Conservation (phyloP, 2,113 vertebrate species). For the Plecotus auritus region DNA sequence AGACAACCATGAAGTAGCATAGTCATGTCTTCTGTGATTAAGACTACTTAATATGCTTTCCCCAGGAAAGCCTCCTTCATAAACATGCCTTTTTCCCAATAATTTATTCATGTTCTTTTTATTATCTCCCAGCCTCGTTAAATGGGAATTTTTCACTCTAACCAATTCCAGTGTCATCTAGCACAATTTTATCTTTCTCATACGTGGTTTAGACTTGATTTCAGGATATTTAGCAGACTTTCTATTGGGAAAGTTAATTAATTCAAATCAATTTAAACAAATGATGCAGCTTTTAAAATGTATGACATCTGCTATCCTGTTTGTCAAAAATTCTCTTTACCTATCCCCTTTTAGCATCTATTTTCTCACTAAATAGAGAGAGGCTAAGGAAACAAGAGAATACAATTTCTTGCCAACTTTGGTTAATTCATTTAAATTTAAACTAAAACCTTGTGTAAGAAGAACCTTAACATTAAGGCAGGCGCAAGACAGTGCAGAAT, state of each 20-base stretch:
- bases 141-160: not conserved
- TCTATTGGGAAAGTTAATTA: constrained; percentile 26
- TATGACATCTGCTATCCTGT: not conserved
- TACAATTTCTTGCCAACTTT: not conserved
- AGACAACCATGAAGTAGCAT: constrained; percentile 51
- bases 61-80: not conserved
- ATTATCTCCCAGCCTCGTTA: not conserved
- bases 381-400: not conserved
- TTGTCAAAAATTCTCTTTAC: not conserved
- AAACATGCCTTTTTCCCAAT: not conserved
- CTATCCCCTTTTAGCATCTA: not conserved
- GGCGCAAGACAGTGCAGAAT: not conserved
- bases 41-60: constrained; percentile 34
- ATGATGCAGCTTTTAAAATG: not conserved
- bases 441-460: constrained; percentile 15
- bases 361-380: constrained; percentile 35
- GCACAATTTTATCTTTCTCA: not conserved
- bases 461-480: not conserved
- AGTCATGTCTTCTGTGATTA: constrained; percentile 55
- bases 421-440: constrained; percentile 22
- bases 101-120: too few relatives aligned
- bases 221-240: constrained; percentile 40
- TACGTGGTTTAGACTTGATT: constrained; percentile 46
- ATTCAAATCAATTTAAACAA: constrained; percentile 36
- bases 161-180: not conserved